Evolutionary conservation across 1,140 invertebrate genomes (phyloP), one percentile per base, ranked within the genome.

Genomic region (Thrips palmi): DNA sequence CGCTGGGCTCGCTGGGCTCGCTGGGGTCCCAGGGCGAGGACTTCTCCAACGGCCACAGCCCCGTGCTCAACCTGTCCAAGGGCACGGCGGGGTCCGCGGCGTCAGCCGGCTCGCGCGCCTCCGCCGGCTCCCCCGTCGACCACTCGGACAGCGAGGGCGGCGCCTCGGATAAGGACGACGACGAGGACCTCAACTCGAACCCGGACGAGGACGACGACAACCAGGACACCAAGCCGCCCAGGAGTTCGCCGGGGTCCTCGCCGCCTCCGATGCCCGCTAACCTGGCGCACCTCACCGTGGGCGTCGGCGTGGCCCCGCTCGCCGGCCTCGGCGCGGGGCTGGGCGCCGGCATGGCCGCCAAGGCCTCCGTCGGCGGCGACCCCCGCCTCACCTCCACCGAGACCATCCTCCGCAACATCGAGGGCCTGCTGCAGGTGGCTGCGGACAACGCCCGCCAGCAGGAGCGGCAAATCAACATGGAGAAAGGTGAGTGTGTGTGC

Each of bases 381-480:
- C 61, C 64, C 28, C 59, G 59, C 51, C 68, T 74, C 46, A 80
- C 75, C 42, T 88, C 85, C 47, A 89, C 86, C 14, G 87, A 93
- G 60, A 89, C 86, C 27, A 68, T 94, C 30, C 70, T 93, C 33
- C 70, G 88, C 46, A 94, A 94, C 59, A 93, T 94, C 50, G 86
- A 93, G 60, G 88, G 87, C 15, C 68, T 93, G 41, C 72, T 93
- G 29, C 91, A 92, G 60, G 86, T 93, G 30, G 89, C 88, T 7
- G 86, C 85, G 6, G 88, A 93, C 60, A 93, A 92, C 64, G 87
- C 88, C 22, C 70, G 87, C 45, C 87, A 93, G 53, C 86, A 92
- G 59, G 88, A 94, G 56, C 70, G 86, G 46, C 85, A 92, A 62
- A 84, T 91, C 56, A 88, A 81, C 66, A 86, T 88, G 58, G 88